Base-by-base conservation (phyloP, 2,888 invertebrate genomes). In the Hyposoter dolosus region DNA sequence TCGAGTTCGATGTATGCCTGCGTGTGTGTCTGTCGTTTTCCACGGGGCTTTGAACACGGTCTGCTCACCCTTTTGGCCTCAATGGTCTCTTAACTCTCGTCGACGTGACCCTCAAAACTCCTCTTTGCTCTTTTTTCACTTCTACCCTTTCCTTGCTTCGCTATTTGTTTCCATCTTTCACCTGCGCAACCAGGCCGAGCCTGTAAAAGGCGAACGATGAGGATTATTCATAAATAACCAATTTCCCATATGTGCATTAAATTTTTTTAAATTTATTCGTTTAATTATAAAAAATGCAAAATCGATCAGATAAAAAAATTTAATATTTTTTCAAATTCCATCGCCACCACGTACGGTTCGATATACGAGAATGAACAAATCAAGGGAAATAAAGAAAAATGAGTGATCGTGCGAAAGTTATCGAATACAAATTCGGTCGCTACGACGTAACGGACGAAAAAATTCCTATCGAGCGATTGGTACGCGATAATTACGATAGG, bases 21-120 rank as follows among this genome's bases (percentile, higher is more conserved):
- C n/a, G n/a, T 35, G 60, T 71, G 77, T n/a, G 32, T 72, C 40
- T 56, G 17, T 23, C 35, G 63, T 71, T 50, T 45, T 28, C 45
- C 40, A 43, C 43, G 45, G 56, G 32, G 28, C 63, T 65, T 78
- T 74, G 66, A 83, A 56, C 68, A 60, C 45, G 19, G 68, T 68
- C 60, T 23, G 68, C 23, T 77, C 56, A 83, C 82, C 83, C 84
- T 84, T 74, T 78, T 56, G 84, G 78, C 86, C 85, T 87, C 82
- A 35, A 65, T 80, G 82, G 82, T 87, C 77, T 82, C 75, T 82
- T 45, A 50, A 75, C 32, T 60, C 69, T 43, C n/a, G 60, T 77
- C 74, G 60, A 10, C 66, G 68, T 66, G 83, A 78, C 84, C 86
- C 82, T 84, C 72, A 47, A 66, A 71, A 74, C 50, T 56, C 78